A percentile compares a stretch with the other conserved stretches of the same genome.
Evolutionary conservation across 2,888 invertebrate species (phyloP).

Genomic region (Fissipunctia ypsillon): DNA sequence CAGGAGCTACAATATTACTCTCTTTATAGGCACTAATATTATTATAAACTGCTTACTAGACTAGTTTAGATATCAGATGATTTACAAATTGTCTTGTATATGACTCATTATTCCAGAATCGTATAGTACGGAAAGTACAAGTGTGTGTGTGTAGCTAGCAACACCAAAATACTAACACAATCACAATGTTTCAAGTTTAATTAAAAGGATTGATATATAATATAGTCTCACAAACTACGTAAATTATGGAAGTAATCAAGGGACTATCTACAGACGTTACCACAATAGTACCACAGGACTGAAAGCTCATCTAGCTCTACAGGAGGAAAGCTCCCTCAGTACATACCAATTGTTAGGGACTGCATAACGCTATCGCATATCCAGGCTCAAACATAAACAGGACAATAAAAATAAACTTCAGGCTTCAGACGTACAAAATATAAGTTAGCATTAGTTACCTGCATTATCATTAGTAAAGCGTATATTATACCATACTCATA

Average conservation of each 20-base stretch:
- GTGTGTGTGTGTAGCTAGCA: conserved; percentile 24
- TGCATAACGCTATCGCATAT: conserved; percentile 78
- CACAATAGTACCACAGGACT: conserved; percentile 50
- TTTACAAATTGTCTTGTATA: conserved; percentile 17
- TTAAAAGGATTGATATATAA: conserved; percentile 17
- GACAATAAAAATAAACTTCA: conserved; percentile 69
- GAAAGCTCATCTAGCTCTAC: conserved; percentile 56
- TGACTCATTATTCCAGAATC: background rate
- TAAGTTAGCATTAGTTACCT: conserved; percentile 47
- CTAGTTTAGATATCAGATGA: background rate
- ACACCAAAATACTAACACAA: conserved; percentile 24
- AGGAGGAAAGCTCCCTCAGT: conserved; percentile 63
- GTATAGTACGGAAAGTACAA: background rate
- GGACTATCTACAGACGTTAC: conserved; percentile 50
- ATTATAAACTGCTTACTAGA: background rate
- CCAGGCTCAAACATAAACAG: conserved; percentile 82
- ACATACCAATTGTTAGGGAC: conserved; percentile 79
- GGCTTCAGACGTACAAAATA: conserved; percentile 63
- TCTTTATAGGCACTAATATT: background rate
- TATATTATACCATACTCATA: conserved; percentile 51
- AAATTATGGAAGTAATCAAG: conserved; percentile 18
- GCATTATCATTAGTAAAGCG: conserved; percentile 55
- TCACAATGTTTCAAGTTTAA: conserved; percentile 6
- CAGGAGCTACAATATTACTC: background rate
- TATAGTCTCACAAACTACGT: conserved; percentile 29